Evolutionary conservation across 2,797 vertebrate species (phyloP).

Genomic region (Centropyge bicolor): DNA sequence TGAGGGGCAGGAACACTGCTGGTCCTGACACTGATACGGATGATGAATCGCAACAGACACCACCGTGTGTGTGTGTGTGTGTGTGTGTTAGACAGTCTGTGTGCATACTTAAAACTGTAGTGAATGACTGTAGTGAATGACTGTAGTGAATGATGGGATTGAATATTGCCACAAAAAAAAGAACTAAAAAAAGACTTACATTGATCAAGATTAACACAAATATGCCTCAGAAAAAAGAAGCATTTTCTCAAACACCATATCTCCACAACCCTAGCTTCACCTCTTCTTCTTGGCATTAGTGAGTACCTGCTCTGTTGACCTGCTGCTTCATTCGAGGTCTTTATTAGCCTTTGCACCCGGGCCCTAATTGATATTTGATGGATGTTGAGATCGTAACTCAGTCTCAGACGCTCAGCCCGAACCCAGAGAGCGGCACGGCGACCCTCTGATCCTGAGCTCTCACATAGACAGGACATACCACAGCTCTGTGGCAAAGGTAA

Average conservation of each 20-base stretch:
- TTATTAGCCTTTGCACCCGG: conserved; percentile 72
- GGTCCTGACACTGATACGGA: conserved; percentile 45
- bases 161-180: not conserved
- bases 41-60: conserved; percentile 42
- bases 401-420: conserved; percentile 43
- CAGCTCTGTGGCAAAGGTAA: conserved; percentile 75
- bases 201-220: not conserved
- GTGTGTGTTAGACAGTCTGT: not conserved
- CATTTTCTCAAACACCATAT: not conserved
- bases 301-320: conserved; percentile 75
- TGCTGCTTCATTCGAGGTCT: conserved; percentile 63
- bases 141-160: not conserved
- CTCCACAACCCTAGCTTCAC: conserved; percentile 36
- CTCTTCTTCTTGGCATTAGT: conserved; percentile 58
- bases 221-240: not conserved
- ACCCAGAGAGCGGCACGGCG: conserved; percentile 47
- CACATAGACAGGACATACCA: conserved; percentile 82
- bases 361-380: conserved; percentile 87
- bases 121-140: not conserved
- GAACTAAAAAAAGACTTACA: not conserved
- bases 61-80: conserved; percentile 11
- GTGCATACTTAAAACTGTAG: not conserved
- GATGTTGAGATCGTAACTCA: conserved; percentile 62
- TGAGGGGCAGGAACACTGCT: conserved; percentile 48
- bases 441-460: conserved; percentile 74